Evolutionary conservation across 2,888 invertebrate species (phyloP), one percentile per base, ranked within the genome.

Genomic region (Idaea dimidiata): DNA sequence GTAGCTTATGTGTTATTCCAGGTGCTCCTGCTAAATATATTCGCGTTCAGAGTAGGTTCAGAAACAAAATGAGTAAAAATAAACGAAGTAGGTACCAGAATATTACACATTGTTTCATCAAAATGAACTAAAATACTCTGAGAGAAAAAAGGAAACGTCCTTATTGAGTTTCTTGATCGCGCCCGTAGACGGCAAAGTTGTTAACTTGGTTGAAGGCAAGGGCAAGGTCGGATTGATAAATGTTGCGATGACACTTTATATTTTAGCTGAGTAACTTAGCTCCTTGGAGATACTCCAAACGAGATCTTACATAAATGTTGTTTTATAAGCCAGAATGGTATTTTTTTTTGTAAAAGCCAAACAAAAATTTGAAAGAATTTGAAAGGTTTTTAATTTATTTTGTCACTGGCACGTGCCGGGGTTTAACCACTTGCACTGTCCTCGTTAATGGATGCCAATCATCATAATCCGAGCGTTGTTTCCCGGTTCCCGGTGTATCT

Each of bases 181-280:
- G 14, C 7, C 14, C 43, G 43, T 43, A 43, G 43, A 2, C 43
- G 43, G 43, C 61, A 62, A 60, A 64, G 59, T 60, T 24, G 60
- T 57, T 62, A 58, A 55, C 57, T 55, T 62, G 59, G 59, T 61
- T 61, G 61, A 56, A 56, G 62, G 60, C 62, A 63, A 66, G 67
- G 66, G 63, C 67, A 66, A 66, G 66, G 60, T 58, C 61, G 43
- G 58, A 43, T 7, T 43, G 43, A 43, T 43, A 43, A 43, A 43
- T 43, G 43, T 14, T 43, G 10, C 43, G 43, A 43, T 43, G 43
- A 43, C 7, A 43, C 43, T 10, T 43, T 43, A 43, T 43, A 43
- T 10, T 8, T 43, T 43, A 43, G 14, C 43, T 14, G 6, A 43
- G 43, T 43, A 14, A 43, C 65, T 61, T 17, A 54, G 16, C 61